These are phyloP conservation scores for Phalacrocorax aristotelis DNA, from an alignment of 2,113 vertebrate genomes.

Conservation along the genomic window DNA sequence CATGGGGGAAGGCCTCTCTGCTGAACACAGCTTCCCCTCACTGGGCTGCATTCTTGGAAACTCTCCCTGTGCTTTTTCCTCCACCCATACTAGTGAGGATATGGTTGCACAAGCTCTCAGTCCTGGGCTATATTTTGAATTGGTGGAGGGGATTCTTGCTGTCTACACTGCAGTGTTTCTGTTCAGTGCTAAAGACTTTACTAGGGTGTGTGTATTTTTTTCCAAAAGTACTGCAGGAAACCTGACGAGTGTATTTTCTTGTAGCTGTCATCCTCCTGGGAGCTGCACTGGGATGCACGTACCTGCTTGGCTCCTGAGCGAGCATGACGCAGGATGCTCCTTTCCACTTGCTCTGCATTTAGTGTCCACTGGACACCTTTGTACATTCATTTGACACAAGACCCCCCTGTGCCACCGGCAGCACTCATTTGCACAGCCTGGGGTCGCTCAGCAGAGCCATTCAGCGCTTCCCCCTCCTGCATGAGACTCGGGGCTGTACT, in stretches of 20 bases:
- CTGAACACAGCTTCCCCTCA: not conserved
- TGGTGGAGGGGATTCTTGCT: not conserved
- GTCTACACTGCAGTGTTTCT: not conserved
- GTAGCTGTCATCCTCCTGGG: not conserved
- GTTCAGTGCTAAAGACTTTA: not conserved
- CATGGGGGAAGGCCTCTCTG: not conserved
- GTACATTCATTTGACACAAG: not conserved
- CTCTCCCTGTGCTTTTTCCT: not conserved
- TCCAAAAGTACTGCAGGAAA: not conserved
- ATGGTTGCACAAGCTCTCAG: not conserved
- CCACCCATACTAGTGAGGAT: not conserved
- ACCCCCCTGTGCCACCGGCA: not conserved
- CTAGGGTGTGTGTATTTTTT: not conserved
- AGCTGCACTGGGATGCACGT: rapidly evolving
- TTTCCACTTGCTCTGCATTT: not conserved
- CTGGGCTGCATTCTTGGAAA: not conserved
- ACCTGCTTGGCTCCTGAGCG: not conserved
- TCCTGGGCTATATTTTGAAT: not conserved
- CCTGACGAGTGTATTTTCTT: not conserved
- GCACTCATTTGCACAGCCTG: not conserved
- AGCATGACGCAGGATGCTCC: rapidly evolving
- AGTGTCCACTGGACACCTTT: not conserved
- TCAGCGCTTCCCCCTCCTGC: rapidly evolving
- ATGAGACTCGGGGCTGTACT: not conserved
- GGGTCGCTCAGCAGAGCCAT: not conserved